Evolutionary conservation across 2,113 vertebrate genomes (phyloP), one percentile per base, ranked within the genome.

Genomic region (Toxostoma redivivum): DNA sequence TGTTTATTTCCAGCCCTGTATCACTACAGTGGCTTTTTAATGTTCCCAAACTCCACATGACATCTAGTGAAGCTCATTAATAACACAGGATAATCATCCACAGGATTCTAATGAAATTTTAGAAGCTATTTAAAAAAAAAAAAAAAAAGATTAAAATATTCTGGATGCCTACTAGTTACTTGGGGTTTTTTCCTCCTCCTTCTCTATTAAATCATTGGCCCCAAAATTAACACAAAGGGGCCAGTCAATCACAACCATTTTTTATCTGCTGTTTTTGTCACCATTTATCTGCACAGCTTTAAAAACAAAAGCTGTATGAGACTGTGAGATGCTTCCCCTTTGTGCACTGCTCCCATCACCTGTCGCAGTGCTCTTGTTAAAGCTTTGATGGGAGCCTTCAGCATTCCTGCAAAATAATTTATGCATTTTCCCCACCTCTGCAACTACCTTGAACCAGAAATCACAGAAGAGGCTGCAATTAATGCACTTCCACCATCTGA

Each of bases 371-470:
- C 73, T 96, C 92, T 92, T 78, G 60, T 95, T 81, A 50, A 91
- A 71, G 47, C 66, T 91, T 81, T 96, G 65, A 95, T 50, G 60
- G 77, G 53, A 95, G 37, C 5, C 76, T 94, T 96, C 88, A 95
- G 73, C 77, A 67, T 40, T 81, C 65, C 81, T 87, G 86, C 24
- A 40, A 89, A 97, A 76, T 94, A 60, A 96, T 95, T 81, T 91
- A 96, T 96, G 86, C 89, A 38, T 72, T 94, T 93, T 74, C 40
- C 72, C 92, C 92, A 96, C 95, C 95, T 94, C 96, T 97, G 91
- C 92, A 96, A 57, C 92, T 95, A 79, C 80, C 86, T 91, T 89
- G 91, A 94, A 35, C 44, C 69, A 86, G 83, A 81, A 94, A 88
- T 81, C 62, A 80, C 35, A 81, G 83, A 86, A 69, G 72, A 92